A percentile compares a stretch with the other conserved stretches of the same genome.
These are phyloP conservation scores for Tridacna gigas DNA, from an alignment of 2,888 invertebrate genomes.

Conservation along the genomic window DNA sequence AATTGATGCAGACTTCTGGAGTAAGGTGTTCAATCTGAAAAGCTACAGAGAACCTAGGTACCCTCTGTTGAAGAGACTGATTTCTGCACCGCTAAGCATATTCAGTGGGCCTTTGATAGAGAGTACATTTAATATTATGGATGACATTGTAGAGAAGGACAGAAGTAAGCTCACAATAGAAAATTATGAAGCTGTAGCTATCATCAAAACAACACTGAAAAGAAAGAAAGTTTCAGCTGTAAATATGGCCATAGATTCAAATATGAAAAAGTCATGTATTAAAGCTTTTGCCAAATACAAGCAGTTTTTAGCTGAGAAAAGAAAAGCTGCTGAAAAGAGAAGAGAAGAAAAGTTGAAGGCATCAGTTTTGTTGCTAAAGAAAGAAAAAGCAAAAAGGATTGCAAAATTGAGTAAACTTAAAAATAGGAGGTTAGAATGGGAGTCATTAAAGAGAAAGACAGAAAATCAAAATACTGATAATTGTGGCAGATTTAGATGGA, in stretches of 20 bases:
- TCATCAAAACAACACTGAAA: no score
- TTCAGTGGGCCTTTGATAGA: no score
- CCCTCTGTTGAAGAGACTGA: background rate
- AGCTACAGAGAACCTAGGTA: background rate
- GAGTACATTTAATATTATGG: no score
- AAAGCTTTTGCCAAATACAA: slow-evolving; percentile 17
- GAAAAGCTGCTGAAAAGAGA: background rate
- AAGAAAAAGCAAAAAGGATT: slow-evolving; percentile 21
- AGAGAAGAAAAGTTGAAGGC: slow-evolving; percentile 1
- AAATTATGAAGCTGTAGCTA: no score
- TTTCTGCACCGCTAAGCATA: slow-evolving; percentile 3
- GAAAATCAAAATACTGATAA: no score
- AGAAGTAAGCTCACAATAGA: no score
- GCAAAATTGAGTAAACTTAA: background rate
- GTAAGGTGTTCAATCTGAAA: no score
- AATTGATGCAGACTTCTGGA: slow-evolving; percentile 31
- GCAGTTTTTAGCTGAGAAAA: background rate
- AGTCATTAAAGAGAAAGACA: background rate
- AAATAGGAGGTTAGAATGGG: background rate
- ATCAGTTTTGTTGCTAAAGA: no score
- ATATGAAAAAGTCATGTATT: no score
- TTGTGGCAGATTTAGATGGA: slow-evolving; percentile 2
- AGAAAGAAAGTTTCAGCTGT: no score
- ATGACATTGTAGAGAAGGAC: no score
- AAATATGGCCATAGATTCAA: no score